Conservation (phyloP, 2,888 invertebrate species). For the Eumacrocentrus americanus region DNA sequence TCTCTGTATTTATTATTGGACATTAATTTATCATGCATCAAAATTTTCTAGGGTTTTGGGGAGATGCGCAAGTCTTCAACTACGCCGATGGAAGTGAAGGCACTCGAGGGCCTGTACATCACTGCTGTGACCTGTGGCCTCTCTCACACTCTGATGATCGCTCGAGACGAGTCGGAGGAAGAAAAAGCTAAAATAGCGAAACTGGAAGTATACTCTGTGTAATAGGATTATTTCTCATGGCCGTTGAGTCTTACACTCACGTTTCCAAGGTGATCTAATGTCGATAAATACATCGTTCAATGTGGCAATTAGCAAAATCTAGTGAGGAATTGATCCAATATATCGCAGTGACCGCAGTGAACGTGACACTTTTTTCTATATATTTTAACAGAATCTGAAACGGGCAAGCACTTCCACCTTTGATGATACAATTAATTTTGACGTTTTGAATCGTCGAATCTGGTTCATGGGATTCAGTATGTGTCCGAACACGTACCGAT, state of each 20-base stretch:
- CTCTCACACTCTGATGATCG: slow-evolving; percentile 81
- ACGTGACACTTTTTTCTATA: slow-evolving; percentile 7
- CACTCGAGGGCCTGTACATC: slow-evolving; percentile 77
- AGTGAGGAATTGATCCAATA: slow-evolving; percentile 17
- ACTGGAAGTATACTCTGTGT: slow-evolving; percentile 64
- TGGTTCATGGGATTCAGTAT: background rate
- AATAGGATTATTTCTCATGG: slow-evolving; percentile 32
- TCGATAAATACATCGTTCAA: background rate
- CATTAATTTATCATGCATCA: background rate
- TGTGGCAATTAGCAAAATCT: slow-evolving; percentile 1
- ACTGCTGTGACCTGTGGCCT: slow-evolving; percentile 83
- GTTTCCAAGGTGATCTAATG: background rate
- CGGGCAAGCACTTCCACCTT: background rate
- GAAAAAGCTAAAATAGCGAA: slow-evolving; percentile 68
- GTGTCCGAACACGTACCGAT: background rate
- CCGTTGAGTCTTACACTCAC: background rate
- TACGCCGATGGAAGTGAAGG: slow-evolving; percentile 83
- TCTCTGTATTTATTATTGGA: background rate
- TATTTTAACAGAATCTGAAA: background rate
- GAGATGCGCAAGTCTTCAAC: slow-evolving; percentile 88
- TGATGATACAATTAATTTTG: background rate
- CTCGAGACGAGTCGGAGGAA: slow-evolving; percentile 69
- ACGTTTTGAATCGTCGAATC: background rate
- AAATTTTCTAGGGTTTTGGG: slow-evolving; percentile 76
- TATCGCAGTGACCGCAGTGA: background rate